These are phyloP conservation scores for Cheilosia grossa DNA, from an alignment of 2,888 invertebrate genomes.

Conservation along the genomic window DNA sequence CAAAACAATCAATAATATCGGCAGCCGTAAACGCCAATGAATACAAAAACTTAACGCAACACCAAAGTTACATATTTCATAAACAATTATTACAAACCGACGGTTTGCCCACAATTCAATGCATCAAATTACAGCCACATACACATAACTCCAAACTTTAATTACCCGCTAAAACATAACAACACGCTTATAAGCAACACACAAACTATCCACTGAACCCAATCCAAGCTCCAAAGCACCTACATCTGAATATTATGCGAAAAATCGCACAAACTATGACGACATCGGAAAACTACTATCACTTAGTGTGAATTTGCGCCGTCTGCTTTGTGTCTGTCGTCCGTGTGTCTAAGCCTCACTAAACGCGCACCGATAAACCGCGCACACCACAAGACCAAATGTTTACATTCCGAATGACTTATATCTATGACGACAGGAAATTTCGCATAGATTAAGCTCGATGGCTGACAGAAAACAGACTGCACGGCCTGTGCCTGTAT, in stretches of 20 bases:
- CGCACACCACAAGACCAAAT: constrained; percentile 30
- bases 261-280: constrained; percentile 63
- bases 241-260: constrained; percentile 30
- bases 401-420: constrained; percentile 52
- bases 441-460: constrained; percentile 35
- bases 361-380: neutral
- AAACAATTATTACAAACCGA: constrained; percentile 40
- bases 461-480: constrained; percentile 10
- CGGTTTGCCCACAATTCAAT: constrained; percentile 8
- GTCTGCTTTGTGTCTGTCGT: neutral
- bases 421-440: constrained; percentile 57
- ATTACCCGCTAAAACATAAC: constrained; percentile 35
- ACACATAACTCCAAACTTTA: constrained; percentile 8
- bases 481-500: constrained; percentile 38
- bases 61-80: constrained; percentile 18
- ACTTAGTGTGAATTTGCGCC: constrained; percentile 52
- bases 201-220: constrained; percentile 16
- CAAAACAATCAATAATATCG: constrained; percentile 48
- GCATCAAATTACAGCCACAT: constrained; percentile 3
- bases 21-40: constrained; percentile 22
- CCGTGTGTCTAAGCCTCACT: neutral
- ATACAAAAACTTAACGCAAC: constrained; percentile 44
- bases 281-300: constrained; percentile 34
- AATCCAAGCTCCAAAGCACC: constrained; percentile 18
- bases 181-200: neutral